phyloP scores from a whole-genome alignment of 2,888 invertebrate genomes.

The Oconnorella tubifera region DNA sequence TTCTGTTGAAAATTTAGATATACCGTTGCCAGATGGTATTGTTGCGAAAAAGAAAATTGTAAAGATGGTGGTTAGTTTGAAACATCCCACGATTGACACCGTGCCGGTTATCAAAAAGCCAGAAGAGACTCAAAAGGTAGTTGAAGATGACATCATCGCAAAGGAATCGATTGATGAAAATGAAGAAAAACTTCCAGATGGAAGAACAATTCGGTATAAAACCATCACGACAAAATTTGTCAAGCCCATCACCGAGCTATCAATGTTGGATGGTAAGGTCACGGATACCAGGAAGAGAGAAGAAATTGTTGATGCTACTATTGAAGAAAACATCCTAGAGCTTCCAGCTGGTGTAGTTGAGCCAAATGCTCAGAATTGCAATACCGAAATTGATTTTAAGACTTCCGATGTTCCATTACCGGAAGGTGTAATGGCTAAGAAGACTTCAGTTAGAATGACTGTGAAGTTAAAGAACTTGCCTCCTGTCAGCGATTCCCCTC shows the following conservation, averaged over 20 bases:
- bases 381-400: slow-evolving; percentile 4
- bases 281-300: slow-evolving; percentile 7
- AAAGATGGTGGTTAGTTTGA: slow-evolving; percentile 15
- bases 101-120: neutral
- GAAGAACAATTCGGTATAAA: slow-evolving; percentile 7
- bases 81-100: neutral
- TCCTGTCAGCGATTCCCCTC: neutral
- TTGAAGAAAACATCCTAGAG: slow-evolving; percentile 15
- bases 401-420: slow-evolving; percentile 4
- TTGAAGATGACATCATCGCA: slow-evolving; percentile 7
- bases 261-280: slow-evolving; percentile 7
- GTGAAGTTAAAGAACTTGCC: slow-evolving; percentile 7
- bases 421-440: slow-evolving; percentile 9
- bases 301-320: slow-evolving; percentile 4
- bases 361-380: slow-evolving; percentile 14
- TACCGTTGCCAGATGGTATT: slow-evolving; percentile 9
- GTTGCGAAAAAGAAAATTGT: slow-evolving; percentile 9
- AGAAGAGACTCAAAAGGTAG: slow-evolving; percentile 5
- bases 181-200: slow-evolving; percentile 11
- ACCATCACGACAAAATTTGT: slow-evolving; percentile 1
- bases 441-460: slow-evolving; percentile 5
- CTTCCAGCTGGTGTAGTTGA: slow-evolving; percentile 12
- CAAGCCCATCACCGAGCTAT: slow-evolving; percentile 15
- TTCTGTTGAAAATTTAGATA: slow-evolving; percentile 6
- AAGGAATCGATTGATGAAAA: slow-evolving; percentile 8